Evolutionary conservation across 2,888 invertebrate species (phyloP).

Genomic region (Thumatha senex): DNA sequence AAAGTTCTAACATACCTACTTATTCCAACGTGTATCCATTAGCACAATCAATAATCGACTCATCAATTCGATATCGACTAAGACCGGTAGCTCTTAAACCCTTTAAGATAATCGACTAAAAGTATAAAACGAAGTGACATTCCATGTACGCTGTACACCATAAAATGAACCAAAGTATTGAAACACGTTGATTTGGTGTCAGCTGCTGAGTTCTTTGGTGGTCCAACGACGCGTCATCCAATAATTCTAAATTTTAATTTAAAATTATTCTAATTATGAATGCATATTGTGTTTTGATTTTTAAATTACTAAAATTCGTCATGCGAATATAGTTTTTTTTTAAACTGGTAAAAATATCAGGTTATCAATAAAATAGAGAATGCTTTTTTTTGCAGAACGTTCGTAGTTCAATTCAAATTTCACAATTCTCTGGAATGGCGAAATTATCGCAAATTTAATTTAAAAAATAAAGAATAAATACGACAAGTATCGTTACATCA

Average conservation of each 20-base stretch:
- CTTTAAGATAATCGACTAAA: slow-evolving; percentile 62
- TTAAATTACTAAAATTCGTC: not conserved
- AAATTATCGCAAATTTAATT: no score
- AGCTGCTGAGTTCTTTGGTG: slow-evolving; percentile 43
- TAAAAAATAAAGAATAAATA: not conserved
- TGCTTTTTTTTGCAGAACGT: no score
- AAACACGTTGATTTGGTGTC: slow-evolving; percentile 34
- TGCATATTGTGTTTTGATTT: slow-evolving; percentile 22
- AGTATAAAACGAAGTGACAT: slow-evolving; percentile 64
- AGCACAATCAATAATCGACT: slow-evolving; percentile 36
- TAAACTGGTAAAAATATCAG: no score
- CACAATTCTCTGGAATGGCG: no score
- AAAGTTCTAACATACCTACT: no score
- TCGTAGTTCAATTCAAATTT: no score
- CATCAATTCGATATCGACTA: slow-evolving; percentile 35
- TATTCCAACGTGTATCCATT: slow-evolving; percentile 19
- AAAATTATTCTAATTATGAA: slow-evolving; percentile 37
- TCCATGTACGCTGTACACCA: slow-evolving; percentile 60
- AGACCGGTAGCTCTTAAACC: slow-evolving; percentile 72
- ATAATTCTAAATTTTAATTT: slow-evolving; percentile 34
- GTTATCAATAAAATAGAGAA: no score
- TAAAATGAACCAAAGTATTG: slow-evolving; percentile 49
- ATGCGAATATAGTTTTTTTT: not conserved
- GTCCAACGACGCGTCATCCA: slow-evolving; percentile 37
- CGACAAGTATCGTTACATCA: no score